These are phyloP conservation scores for Chorisops tibialis DNA, from an alignment of 2,888 invertebrate species.

Conservation along the genomic window DNA sequence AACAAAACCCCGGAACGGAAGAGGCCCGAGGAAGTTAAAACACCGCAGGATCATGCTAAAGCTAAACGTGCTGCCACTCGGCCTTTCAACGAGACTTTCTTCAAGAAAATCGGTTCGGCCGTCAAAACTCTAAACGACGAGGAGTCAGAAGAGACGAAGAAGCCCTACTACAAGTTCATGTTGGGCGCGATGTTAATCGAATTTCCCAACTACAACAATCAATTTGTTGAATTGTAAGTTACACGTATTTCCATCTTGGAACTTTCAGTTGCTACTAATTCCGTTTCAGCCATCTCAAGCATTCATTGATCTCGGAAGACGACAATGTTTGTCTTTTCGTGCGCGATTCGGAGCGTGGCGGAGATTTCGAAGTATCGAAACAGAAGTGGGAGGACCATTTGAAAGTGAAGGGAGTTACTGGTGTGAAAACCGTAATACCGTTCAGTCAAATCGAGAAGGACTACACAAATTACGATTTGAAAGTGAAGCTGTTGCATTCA, in stretches of 20 bases:
- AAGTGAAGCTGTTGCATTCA: slow-evolving; percentile 66
- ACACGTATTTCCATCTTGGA: not conserved
- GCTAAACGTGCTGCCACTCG: too few species aligned
- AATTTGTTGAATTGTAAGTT: slow-evolving; percentile 63
- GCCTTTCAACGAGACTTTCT: not conserved
- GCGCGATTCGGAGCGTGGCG: slow-evolving; percentile 69
- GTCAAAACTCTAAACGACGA: slow-evolving; percentile 41
- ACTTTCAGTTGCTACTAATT: not conserved
- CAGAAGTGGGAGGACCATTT: slow-evolving; percentile 71
- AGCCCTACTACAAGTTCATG: slow-evolving; percentile 44
- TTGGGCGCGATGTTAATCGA: slow-evolving; percentile 56
- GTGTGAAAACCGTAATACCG: slow-evolving; percentile 70
- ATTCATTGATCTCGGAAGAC: slow-evolving; percentile 61
- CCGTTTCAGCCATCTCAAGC: slow-evolving; percentile 53
- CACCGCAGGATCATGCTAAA: not conserved
- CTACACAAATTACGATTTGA: slow-evolving; percentile 73
- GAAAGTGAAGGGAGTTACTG: slow-evolving; percentile 58
- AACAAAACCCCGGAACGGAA: not conserved
- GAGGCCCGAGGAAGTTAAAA: too few species aligned
- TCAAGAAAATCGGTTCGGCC: not conserved
- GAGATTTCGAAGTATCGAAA: slow-evolving; percentile 71
- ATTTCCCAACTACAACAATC: slow-evolving; percentile 59
- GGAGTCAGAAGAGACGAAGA: slow-evolving; percentile 41
- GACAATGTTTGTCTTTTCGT: slow-evolving; percentile 77
- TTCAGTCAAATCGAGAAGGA: slow-evolving; percentile 76